Evolutionary conservation across 2,797 vertebrate species (phyloP).

Genomic region (Chelon auratus): DNA sequence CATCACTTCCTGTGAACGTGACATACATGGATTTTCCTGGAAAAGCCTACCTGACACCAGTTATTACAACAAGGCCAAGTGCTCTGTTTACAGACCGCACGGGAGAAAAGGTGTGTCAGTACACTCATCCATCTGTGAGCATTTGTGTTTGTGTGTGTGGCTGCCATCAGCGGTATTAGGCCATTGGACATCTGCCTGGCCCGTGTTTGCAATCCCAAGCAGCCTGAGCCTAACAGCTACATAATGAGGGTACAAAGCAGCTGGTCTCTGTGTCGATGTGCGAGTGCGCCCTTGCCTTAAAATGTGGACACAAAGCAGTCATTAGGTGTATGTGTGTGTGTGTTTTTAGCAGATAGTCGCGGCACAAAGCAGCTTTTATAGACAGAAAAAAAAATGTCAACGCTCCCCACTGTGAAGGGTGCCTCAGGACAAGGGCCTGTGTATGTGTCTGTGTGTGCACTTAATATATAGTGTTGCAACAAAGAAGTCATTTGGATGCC

Average conservation of each 20-base stretch:
- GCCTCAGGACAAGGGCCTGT: constrained; percentile 40
- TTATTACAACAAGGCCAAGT: constrained; percentile 3
- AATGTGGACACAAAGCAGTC: constrained; percentile 65
- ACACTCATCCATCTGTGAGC: constrained; percentile 11
- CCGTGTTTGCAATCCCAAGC: constrained; percentile 82
- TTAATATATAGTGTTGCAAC: constrained; percentile 10
- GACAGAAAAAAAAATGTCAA: constrained; percentile 62
- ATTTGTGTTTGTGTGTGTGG: constrained; percentile 10
- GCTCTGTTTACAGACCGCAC: constrained; percentile 18
- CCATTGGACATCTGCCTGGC: constrained; percentile 75
- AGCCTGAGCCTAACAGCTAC: constrained; percentile 68
- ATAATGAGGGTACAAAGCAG: constrained; percentile 82
- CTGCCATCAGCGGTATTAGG: constrained; percentile 64
- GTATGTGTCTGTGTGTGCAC: constrained; percentile 4
- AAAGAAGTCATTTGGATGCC: constrained; percentile 28
- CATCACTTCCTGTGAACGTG: background rate
- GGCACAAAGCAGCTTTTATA: constrained; percentile 74
- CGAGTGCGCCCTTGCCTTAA: constrained; percentile 44
- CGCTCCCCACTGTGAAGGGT: constrained; percentile 49
- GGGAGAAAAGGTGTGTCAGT: constrained; percentile 3
- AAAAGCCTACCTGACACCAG: constrained; percentile 17
- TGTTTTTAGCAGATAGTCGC: constrained; percentile 58
- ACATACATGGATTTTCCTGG: background rate
- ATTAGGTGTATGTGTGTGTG: constrained; percentile 58
- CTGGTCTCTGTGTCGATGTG: constrained; percentile 58